Conservation (phyloP, 2,888 invertebrate genomes). For the Nineta flava region DNA sequence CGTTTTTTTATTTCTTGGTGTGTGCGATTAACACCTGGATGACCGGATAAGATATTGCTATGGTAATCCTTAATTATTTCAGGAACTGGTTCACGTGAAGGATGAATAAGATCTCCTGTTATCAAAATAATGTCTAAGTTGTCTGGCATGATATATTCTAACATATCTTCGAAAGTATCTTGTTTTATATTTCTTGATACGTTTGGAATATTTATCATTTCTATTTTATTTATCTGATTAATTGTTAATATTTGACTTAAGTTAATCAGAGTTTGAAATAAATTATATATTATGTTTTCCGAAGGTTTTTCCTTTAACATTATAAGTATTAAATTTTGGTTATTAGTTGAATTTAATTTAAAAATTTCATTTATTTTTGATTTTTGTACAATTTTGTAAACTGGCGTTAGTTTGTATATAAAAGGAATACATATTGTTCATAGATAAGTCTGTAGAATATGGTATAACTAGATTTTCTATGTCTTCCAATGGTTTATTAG, state of each 20-base stretch:
- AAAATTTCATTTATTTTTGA: too few relatives aligned
- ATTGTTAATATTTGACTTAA: not conserved
- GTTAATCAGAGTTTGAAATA: not conserved
- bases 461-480: not conserved
- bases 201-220: not conserved
- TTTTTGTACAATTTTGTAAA: too few relatives aligned
- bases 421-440: not conserved
- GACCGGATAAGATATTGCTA: slow-evolving; percentile 7
- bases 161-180: not conserved
- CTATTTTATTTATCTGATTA: not conserved
- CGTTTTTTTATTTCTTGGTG: slow-evolving; percentile 6
- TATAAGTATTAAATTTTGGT: not conserved
- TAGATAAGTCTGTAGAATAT: not conserved
- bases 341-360: not conserved
- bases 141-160: not conserved
- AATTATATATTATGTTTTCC: not conserved
- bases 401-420: not conserved
- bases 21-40: slow-evolving; percentile 10
- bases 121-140: not conserved
- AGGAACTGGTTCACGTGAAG: not conserved
- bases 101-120: not conserved
- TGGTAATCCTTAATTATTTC: slow-evolving; percentile 9
- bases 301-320: not conserved
- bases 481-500: not conserved
- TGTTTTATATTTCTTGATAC: not conserved